Base-by-base conservation (phyloP, 2,797 vertebrate genomes). In the Buphagus erythrorhynchus region DNA sequence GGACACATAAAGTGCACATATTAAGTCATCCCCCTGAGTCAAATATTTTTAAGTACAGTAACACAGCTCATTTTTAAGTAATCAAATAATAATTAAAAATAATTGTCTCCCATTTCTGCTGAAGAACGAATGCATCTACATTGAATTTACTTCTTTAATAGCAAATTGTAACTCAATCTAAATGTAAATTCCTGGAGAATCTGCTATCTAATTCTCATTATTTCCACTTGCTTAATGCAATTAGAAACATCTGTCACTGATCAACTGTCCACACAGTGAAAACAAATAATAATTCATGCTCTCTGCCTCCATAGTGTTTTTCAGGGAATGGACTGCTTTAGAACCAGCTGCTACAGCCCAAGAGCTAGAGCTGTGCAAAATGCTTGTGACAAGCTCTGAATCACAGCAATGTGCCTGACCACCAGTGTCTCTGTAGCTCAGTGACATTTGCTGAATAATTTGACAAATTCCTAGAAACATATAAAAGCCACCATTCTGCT, bases 181-280 rank as follows among this genome's bases (percentile, higher is more conserved):
- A 96, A 96, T 97, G 96, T 95, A 96, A 96, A 96, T 97, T 95
- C 94, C 85, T 93, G 58, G 89, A 91, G 95, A 96, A 93, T 96
- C 87, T 94, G 80, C 85, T 95, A 79, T 93, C 95, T 96, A 96
- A 93, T 96, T 96, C 94, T 96, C 96, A 96, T 97, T 96, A 97
- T 96, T 96, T 96, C 95, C 94, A 95, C 95, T 97, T 95, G 95
- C 96, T 96, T 96, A 96, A 95, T 95, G 91, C 89, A 95, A 96
- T 97, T 96, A 96, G 89, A 95, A 95, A 90, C 96, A 97, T 97
- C 96, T 97, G 96, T 91, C 94, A 95, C 94, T 90, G 94, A 94
- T 97, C 96, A 97, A 93, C 94, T 95, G 93, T 95, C 96, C 94
- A 82, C 89, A 67, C 42, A 82, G 82, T 46, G 79, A 95, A 96